Conservation (phyloP, 2,888 invertebrate genomes). For the Palloptera scutellata region DNA sequence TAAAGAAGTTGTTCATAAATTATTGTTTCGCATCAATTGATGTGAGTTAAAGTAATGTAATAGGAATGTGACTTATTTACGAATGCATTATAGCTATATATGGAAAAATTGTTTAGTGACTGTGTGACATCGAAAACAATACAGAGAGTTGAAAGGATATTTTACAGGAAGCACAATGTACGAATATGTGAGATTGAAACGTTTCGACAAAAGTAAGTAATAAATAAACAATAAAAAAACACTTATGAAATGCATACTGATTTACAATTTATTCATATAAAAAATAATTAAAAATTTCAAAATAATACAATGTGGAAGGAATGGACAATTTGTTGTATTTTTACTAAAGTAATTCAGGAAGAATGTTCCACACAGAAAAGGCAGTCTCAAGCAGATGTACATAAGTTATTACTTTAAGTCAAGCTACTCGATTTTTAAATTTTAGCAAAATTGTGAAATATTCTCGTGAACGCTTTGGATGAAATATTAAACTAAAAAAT, state of each 20-base stretch:
- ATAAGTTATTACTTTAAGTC: slow-evolving; percentile 22
- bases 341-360: slow-evolving; percentile 17
- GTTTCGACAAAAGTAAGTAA: slow-evolving; percentile 1
- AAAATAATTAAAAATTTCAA: no score
- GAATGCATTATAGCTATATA: no score
- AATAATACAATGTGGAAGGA: no score
- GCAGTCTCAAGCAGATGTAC: slow-evolving; percentile 47
- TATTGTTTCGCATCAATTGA: slow-evolving; percentile 18
- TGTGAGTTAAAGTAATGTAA: no score
- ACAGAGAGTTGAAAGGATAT: slow-evolving; percentile 23
- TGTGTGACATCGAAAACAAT: slow-evolving; percentile 21
- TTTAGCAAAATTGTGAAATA: no score
- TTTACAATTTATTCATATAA: no score
- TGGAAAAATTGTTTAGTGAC: slow-evolving; percentile 6
- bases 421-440: slow-evolving; percentile 9
- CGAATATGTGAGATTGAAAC: no score
- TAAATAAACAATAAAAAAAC: neutral
- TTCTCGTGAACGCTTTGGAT: no score
- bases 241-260: no score
- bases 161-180: slow-evolving; percentile 9
- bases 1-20: slow-evolving; percentile 31
- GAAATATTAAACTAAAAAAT: no score
- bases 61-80: no score
- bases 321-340: no score
- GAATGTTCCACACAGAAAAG: slow-evolving; percentile 49